Evolutionary conservation across 2,797 vertebrate genomes (phyloP).

Genomic region (Nyctibius grandis): DNA sequence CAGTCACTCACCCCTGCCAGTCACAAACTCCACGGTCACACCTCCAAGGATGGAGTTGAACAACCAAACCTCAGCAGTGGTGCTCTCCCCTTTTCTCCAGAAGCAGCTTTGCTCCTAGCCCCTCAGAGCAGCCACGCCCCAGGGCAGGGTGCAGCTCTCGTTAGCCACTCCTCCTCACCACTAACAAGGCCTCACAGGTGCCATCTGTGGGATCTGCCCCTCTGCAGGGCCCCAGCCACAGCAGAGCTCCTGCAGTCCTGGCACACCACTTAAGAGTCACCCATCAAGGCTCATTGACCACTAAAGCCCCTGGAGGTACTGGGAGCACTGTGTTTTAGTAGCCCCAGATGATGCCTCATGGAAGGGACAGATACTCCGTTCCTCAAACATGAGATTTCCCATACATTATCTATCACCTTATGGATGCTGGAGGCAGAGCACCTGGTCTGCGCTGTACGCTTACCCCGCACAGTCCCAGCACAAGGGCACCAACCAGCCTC

Average conservation of each 20-base stretch:
- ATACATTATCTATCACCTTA: accelerated
- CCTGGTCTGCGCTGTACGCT: accelerated
- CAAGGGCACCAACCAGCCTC: background rate
- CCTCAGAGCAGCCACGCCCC: accelerated
- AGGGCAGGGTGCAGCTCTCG: background rate
- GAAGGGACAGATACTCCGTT: background rate
- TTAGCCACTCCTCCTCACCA: background rate
- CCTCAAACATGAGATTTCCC: background rate
- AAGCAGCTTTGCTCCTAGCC: background rate
- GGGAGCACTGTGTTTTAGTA: background rate
- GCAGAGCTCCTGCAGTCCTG: background rate
- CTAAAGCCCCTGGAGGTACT: background rate
- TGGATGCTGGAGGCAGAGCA: background rate
- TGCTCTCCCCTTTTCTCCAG: background rate
- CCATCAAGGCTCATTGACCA: background rate
- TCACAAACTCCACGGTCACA: accelerated
- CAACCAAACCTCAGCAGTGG: accelerated
- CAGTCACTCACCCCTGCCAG: background rate
- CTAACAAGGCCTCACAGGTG: background rate
- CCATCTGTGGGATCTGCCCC: background rate
- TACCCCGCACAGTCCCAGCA: background rate
- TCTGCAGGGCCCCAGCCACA: background rate
- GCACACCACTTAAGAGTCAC: too few species aligned
- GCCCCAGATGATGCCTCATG: background rate
- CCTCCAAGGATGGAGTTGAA: accelerated